A percentile compares a stretch with the other conserved stretches of the same genome.
Conservation (phyloP, 1,140 invertebrate species). For the Zaprionus inermis region DNA sequence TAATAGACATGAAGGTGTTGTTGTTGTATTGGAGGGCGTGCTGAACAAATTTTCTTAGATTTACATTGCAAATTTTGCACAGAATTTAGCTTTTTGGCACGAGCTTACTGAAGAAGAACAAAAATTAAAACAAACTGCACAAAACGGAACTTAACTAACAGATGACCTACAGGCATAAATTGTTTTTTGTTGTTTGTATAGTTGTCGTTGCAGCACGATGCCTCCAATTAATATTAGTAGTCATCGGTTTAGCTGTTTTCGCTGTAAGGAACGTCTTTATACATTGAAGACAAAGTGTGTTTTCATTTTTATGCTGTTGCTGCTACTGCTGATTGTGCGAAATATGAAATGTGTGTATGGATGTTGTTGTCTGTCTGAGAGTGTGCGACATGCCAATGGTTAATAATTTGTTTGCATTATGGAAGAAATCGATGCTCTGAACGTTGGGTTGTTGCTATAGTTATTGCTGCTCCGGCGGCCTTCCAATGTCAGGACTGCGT, state of each 20-base stretch:
- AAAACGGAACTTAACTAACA: constrained; percentile 59
- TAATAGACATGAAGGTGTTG: constrained; percentile 54
- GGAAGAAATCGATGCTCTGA: constrained; percentile 76
- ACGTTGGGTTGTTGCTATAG: constrained; percentile 67
- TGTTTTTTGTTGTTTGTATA: background rate
- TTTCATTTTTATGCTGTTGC: constrained; percentile 20
- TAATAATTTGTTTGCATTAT: constrained; percentile 69
- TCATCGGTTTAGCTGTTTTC: constrained; percentile 22
- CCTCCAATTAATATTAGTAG: constrained; percentile 16
- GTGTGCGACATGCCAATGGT: constrained; percentile 44
- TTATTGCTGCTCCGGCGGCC: constrained; percentile 33
- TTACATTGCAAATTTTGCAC: constrained; percentile 73
- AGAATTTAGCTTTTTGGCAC: constrained; percentile 75
- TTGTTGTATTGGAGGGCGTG: constrained; percentile 43
- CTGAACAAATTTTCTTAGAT: constrained; percentile 47
- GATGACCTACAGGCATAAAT: constrained; percentile 23
- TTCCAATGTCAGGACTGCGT: constrained; percentile 36
- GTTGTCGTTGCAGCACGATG: constrained; percentile 26
- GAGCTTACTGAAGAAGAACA: constrained; percentile 59
- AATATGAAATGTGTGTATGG: constrained; percentile 25
- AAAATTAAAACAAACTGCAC: constrained; percentile 32
- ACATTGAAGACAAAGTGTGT: constrained; percentile 29
- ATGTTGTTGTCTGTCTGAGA: constrained; percentile 33
- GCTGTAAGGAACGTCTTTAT: constrained; percentile 22
- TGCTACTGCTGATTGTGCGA: constrained; percentile 29